Evolutionary conservation across 2,888 invertebrate species (phyloP), one percentile per base, ranked within the genome.

Genomic region (Dioctria rufipes): DNA sequence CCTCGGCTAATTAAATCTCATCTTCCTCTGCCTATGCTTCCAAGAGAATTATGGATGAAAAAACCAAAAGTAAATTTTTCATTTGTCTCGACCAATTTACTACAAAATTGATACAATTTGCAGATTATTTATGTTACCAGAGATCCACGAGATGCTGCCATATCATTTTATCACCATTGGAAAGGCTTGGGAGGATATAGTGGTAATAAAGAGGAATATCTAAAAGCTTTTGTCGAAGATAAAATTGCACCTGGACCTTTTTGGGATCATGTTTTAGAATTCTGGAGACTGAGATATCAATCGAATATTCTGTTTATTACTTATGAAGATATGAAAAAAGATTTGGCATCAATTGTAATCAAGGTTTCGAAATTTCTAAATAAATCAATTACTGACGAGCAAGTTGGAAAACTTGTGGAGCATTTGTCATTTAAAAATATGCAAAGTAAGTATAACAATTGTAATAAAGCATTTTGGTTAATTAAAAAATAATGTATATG

Each of bases 111-210:
- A 25, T 25, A 25, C 25, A 25, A 25, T 25, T 25, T 25, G 25
- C 8, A 94, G 92, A 90, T 96, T 37, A 92, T 97, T 66, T 97
- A 96, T 86, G 93, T 96, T 0, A 94, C 95, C 0, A 90, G 97
- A 80, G 95, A 97, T 88, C 96, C 96, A 0, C 94, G 95, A 87
- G 96, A 97, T 87, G 95, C 95, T 0, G 93, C 93, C 0, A 94
- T 96, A 0, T 96, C 96, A 0, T 96, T 92, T 88, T 97, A 94
- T 86, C 93, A 95, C 86, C 90, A 92, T 75, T 88, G 93, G 0
- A 92, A 93, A 83, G 91, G 92, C 77, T 94, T 94, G 0, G 93
- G 93, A 86, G 94, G 93, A 0, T 95, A 93, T 84, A 85, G 86
- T 0, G 93, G 94, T 4, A 92, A 94, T 85, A 94, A 94, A 83